Evolutionary conservation across 2,113 vertebrate species (phyloP).

Genomic region (Epinephelus moara): DNA sequence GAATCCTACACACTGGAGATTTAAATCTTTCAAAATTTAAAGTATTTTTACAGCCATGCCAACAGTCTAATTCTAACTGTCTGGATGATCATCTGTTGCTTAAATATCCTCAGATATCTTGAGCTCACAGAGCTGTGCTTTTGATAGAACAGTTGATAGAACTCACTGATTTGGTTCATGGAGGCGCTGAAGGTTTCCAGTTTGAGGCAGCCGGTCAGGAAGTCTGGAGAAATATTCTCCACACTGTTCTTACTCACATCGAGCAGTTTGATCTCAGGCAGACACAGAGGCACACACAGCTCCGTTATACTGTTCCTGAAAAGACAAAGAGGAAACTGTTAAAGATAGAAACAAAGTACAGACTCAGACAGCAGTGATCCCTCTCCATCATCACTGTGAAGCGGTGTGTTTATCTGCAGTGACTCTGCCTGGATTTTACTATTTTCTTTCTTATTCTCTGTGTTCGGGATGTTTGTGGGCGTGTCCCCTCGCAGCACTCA

Average conservation of each 20-base stretch:
- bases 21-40: no score
- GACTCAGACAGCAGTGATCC: no score
- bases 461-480: no score
- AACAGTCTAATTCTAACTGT: background rate
- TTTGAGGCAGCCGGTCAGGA: conserved; percentile 88
- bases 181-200: conserved; percentile 91
- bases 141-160: background rate
- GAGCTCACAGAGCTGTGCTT: no score
- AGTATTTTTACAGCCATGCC: background rate
- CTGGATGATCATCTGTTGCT: background rate
- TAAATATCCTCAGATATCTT: background rate
- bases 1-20: no score
- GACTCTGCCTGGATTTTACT: no score
- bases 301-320: conserved; percentile 89
- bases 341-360: no score
- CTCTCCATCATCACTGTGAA: no score
- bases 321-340: background rate
- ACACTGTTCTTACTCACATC: conserved; percentile 93
- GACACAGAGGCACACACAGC: conserved; percentile 81
- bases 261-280: conserved; percentile 90
- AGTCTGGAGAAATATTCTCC: conserved; percentile 82
- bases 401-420: no score
- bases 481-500: no score
- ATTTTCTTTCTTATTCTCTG: no score
- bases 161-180: conserved; percentile 91